Evolutionary conservation across 2,113 vertebrate species (phyloP).

Genomic region (Diadophis punctatus): DNA sequence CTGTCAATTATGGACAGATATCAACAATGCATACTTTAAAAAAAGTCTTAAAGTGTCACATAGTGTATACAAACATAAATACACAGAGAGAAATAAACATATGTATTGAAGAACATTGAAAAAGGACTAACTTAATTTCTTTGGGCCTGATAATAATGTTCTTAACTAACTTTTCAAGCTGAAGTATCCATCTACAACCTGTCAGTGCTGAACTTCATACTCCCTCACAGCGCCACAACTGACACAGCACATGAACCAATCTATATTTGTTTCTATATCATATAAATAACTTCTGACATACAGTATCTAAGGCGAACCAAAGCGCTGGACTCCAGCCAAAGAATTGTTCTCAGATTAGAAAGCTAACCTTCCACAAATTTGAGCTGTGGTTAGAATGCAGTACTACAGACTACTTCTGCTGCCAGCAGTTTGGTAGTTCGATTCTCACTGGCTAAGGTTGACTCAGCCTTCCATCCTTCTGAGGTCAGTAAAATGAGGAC

Average conservation of each 20-base stretch:
- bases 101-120: constrained; percentile 32
- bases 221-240: background rate
- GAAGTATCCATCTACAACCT: background rate
- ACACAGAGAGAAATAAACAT: background rate
- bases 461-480: no score
- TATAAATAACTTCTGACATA: constrained; percentile 3
- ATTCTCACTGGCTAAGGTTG: no score
- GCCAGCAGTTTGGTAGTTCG: no score
- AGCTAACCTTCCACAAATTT: background rate
- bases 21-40: constrained; percentile 35
- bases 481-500: no score
- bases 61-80: background rate
- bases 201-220: background rate
- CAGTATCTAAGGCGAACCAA: background rate
- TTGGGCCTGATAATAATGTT: constrained; percentile 12
- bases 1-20: constrained; percentile 29
- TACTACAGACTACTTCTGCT: no score
- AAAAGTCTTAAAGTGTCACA: constrained; percentile 22
- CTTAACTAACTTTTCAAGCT: background rate
- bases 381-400: no score
- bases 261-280: background rate
- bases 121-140: constrained; percentile 23
- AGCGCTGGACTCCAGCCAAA: background rate
- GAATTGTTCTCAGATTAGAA: background rate
- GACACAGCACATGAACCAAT: background rate